Percentiles rank a stretch among this genome's conserved stretches.
Conservation (phyloP, 2,888 invertebrate genomes). For the Sphaerophoria taeniata region DNA sequence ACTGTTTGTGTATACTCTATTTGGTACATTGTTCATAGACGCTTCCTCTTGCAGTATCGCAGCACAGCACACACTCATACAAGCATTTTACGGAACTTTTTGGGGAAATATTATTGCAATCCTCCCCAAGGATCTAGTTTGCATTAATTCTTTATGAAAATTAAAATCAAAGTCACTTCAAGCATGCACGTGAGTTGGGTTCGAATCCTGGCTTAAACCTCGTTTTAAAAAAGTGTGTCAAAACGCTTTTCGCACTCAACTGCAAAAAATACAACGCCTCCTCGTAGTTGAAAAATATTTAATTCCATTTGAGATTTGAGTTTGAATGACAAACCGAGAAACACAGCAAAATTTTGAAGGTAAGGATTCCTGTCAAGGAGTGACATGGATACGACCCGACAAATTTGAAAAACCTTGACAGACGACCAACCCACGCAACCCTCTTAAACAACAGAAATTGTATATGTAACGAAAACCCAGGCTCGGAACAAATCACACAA, state of each 20-base stretch:
- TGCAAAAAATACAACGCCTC: slow-evolving; percentile 14
- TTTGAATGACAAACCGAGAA: background rate
- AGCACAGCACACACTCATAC: slow-evolving; percentile 25
- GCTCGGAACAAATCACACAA: slow-evolving; percentile 65
- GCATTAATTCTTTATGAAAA: slow-evolving; percentile 71
- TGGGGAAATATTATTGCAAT: slow-evolving; percentile 67
- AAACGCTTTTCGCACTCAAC: slow-evolving; percentile 37
- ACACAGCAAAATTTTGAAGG: background rate
- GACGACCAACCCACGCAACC: background rate
- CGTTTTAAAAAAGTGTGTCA: slow-evolving; percentile 32
- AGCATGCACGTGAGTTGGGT: slow-evolving; percentile 47
- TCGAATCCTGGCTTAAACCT: background rate
- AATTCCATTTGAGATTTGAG: slow-evolving; percentile 21
- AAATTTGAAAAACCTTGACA: slow-evolving; percentile 19
- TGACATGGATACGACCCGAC: slow-evolving; percentile 65
- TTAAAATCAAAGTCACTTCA: slow-evolving; percentile 69
- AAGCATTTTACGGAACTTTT: slow-evolving; percentile 59
- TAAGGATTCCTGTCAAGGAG: slow-evolving; percentile 53
- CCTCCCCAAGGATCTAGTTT: slow-evolving; percentile 72
- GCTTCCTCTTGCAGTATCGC: slow-evolving; percentile 13
- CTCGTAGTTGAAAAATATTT: background rate
- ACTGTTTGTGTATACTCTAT: background rate
- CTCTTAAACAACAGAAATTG: background rate
- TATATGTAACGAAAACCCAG: slow-evolving; percentile 37
- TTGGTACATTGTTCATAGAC: background rate